phyloP scores from a whole-genome alignment of 2,113 vertebrate species.

The Nanger granti region DNA sequence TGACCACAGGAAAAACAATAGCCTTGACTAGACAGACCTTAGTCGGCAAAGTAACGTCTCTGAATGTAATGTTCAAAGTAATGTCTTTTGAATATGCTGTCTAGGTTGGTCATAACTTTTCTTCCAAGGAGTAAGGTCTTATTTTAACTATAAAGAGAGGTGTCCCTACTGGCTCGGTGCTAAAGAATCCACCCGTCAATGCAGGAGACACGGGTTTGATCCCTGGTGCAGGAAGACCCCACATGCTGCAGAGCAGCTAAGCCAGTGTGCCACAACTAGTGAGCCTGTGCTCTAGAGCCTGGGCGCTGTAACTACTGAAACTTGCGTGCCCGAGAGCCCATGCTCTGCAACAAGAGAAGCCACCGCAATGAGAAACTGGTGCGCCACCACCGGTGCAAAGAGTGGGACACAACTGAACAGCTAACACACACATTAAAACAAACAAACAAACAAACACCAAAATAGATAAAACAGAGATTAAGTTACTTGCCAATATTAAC shows the following conservation, averaged over 20 bases:
- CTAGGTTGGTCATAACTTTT: too few relatives aligned
- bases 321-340: rapidly evolving
- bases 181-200: background rate
- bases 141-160: background rate
- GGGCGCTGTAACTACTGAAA: background rate
- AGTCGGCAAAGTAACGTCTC: too few relatives aligned
- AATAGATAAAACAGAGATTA: background rate
- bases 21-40: too few relatives aligned
- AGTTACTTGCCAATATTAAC: background rate
- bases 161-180: background rate
- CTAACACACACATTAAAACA: background rate
- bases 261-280: background rate
- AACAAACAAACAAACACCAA: background rate
- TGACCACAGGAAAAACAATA: too few relatives aligned
- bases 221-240: background rate
- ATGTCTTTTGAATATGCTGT: too few relatives aligned
- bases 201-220: background rate
- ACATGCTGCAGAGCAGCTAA: background rate
- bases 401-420: background rate
- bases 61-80: too few relatives aligned
- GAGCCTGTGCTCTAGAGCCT: background rate
- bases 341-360: background rate
- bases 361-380: background rate
- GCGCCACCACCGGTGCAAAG: background rate
- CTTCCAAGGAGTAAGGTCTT: too few relatives aligned